Percentiles rank a stretch among this genome's conserved stretches.
These are phyloP conservation scores for Melanotaenia trifasciata DNA, from an alignment of 2,797 vertebrate species.

Conservation along the genomic window DNA sequence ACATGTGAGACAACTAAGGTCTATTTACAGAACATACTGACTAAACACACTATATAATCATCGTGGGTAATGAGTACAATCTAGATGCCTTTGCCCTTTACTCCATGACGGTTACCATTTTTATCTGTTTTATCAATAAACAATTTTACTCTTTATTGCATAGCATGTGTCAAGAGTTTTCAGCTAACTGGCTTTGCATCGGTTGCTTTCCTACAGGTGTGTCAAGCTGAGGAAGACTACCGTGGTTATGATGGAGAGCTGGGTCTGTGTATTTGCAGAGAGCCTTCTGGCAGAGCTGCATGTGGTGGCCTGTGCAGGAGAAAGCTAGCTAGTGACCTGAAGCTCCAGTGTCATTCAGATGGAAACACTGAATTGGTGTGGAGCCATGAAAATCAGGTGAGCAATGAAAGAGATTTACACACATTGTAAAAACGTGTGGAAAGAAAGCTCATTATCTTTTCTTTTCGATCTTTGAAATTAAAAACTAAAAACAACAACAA, in stretches of 20 bases:
- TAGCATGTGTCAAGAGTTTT: not conserved
- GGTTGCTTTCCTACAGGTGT: constrained; percentile 82
- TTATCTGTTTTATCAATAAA: constrained; percentile 55
- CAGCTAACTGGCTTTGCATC: not conserved
- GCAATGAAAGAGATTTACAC: constrained; percentile 4
- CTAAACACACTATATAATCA: constrained; percentile 34
- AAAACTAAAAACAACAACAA: not conserved
- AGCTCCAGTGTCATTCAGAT: constrained; percentile 71
- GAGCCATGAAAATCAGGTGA: constrained; percentile 67
- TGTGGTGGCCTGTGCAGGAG: constrained; percentile 81
- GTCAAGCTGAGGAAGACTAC: constrained; percentile 80
- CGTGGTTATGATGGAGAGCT: constrained; percentile 85
- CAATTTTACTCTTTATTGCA: constrained; percentile 15
- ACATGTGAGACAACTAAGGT: constrained; percentile 37
- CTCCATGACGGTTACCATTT: constrained; percentile 37
- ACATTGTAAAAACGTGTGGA: not conserved
- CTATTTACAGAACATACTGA: constrained; percentile 49
- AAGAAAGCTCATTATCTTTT: not conserved
- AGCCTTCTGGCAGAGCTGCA: constrained; percentile 62
- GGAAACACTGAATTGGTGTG: constrained; percentile 80
- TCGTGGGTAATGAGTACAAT: constrained; percentile 41
- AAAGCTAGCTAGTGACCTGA: constrained; percentile 58
- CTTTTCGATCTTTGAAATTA: not conserved
- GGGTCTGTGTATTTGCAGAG: constrained; percentile 88
- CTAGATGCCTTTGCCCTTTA: constrained; percentile 67